A percentile compares a stretch with the other conserved stretches of the same genome.
Evolutionary conservation across 2,888 invertebrate species (phyloP).

Genomic region (Mesochorus sp.): DNA sequence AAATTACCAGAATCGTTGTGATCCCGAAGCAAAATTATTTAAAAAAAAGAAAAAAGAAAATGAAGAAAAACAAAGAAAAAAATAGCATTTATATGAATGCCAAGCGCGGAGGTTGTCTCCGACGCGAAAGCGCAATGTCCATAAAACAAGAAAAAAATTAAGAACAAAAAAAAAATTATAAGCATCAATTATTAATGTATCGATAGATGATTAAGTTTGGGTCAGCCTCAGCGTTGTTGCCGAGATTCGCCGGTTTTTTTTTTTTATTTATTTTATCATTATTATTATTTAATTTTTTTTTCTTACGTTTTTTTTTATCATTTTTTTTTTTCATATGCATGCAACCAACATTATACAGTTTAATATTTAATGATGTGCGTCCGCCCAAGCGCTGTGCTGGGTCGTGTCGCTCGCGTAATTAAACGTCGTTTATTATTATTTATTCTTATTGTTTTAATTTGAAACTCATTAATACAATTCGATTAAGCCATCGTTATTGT

Average conservation of each 20-base stretch:
- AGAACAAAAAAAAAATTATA: constrained; percentile 66
- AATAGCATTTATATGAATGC: constrained; percentile 75
- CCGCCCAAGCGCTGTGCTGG: constrained; percentile 72
- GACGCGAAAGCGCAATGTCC: constrained; percentile 74
- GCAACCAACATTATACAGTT: constrained; percentile 73
- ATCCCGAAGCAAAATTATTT: constrained; percentile 65
- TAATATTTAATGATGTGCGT: constrained; percentile 60
- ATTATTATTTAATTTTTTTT: constrained; percentile 58
- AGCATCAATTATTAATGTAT: constrained; percentile 68
- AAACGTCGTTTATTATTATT: constrained; percentile 58
- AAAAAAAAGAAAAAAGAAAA: background rate
- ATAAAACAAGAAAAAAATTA: constrained; percentile 64
- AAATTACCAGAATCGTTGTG: constrained; percentile 51
- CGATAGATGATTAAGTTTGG: constrained; percentile 72
- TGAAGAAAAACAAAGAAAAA: constrained; percentile 65
- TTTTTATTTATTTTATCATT: constrained; percentile 50
- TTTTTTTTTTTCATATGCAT: constrained; percentile 74
- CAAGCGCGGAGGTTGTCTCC: constrained; percentile 77
- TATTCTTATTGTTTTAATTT: constrained; percentile 51
- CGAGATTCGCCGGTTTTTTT: constrained; percentile 60
- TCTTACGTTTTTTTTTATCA: constrained; percentile 64
- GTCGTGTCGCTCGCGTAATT: constrained; percentile 64
- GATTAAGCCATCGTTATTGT: constrained; percentile 51
- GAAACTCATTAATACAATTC: constrained; percentile 44
- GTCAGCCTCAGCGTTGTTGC: constrained; percentile 67